These are phyloP conservation scores for Pan paniscus DNA, from an alignment of 2,113 vertebrate species.

Conservation along the genomic window DNA sequence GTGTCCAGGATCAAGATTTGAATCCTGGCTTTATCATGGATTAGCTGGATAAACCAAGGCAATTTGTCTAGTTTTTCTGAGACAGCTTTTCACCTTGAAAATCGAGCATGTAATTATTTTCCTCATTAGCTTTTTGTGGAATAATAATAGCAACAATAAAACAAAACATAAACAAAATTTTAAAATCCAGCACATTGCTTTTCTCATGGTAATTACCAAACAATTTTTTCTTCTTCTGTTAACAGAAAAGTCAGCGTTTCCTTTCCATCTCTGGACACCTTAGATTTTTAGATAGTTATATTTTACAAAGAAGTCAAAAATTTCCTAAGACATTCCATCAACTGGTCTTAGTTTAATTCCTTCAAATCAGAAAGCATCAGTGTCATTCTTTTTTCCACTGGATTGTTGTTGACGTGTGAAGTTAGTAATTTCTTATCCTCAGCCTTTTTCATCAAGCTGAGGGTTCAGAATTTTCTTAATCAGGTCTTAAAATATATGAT, in stretches of 20 bases:
- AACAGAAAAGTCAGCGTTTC: background rate
- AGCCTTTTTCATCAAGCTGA: background rate
- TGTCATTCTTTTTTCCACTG: background rate
- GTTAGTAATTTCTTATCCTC: background rate
- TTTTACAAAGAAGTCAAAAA: background rate
- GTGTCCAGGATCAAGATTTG: accelerated
- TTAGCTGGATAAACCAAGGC: background rate
- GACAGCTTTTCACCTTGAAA: background rate
- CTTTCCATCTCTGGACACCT: background rate
- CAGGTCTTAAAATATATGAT: background rate
- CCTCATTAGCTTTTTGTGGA: background rate
- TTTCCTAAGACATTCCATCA: background rate
- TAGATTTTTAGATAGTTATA: background rate
- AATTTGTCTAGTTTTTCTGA: background rate
- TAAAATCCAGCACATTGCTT: background rate
- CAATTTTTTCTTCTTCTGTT: background rate
- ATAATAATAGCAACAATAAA: background rate
- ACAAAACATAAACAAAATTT: background rate
- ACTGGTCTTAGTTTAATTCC: background rate
- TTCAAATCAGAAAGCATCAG: background rate
- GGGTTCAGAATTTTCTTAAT: background rate
- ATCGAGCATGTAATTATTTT: background rate
- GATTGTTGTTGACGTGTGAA: background rate
- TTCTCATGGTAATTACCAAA: background rate
- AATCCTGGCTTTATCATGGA: accelerated